Base-by-base conservation (phyloP, 2,888 invertebrate species). In the Odontocolon sp. region DNA sequence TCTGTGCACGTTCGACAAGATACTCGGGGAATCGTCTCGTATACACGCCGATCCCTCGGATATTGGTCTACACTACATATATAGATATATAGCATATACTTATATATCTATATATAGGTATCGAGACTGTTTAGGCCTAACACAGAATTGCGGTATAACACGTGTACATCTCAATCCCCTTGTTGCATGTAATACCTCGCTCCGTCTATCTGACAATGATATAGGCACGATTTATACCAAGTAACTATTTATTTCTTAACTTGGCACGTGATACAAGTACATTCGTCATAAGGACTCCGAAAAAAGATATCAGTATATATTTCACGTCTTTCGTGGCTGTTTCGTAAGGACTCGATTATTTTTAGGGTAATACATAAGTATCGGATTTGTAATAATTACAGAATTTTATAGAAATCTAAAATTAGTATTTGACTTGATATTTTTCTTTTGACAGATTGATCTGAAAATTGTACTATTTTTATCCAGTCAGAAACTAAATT, bases 161-260 rank as follows among this genome's bases (percentile, higher is more conserved):
- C 77, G 77, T 77, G 77, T 77, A 72, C 77, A 64, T 72, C 72
- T 68, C 64, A 76, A 76, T 76, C 76, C 71, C 71, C 76, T 76
- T 76, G 76, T 76, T 76, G 76, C 76, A 71, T 67, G 72, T 72
- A 72, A 72, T 64, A 77, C 63, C 31, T 50, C 50, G 47, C 40
- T 40, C 18, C 23, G n/a, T 33, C 33, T 45, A 11, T 38, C 38
- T 31, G 28, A 26, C n/a, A 50, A 68, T 77, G 76, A 77, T 63
- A 68, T 56, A 36, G 59, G 66, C 8, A 45, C 47, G 71, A 69
- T 70, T 69, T 75, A 75, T 68, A 64, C 68, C 36, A 63, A 72
- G 52, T 68, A 68, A 64, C 57, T 68, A 77, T 72, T 72, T 72
- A 67, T 76, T 54, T 71, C 67, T 56, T n/a, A 6, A 33, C 67